These are phyloP conservation scores for Hyposoter dolosus DNA, from an alignment of 2,888 invertebrate genomes.

Conservation along the genomic window DNA sequence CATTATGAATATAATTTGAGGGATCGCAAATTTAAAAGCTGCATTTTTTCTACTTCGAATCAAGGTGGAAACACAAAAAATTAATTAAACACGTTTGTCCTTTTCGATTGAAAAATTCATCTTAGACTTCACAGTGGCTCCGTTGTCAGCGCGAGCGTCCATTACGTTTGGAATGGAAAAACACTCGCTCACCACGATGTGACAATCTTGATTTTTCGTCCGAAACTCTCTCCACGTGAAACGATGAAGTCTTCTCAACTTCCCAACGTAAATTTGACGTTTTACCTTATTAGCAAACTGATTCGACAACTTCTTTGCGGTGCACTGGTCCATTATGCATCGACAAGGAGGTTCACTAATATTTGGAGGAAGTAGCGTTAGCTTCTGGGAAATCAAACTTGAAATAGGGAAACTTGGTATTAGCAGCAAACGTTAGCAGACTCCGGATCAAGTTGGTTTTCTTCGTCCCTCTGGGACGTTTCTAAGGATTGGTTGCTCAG, in stretches of 20 bases:
- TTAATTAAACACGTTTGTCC: background rate
- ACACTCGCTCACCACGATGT: too few species aligned
- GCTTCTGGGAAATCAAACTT: background rate
- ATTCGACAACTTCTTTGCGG: background rate
- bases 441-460: background rate
- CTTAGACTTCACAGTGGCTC: too few species aligned
- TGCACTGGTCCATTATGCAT: background rate
- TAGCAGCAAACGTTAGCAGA: background rate
- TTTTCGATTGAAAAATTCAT: background rate
- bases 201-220: too few species aligned
- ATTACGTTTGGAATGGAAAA: too few species aligned
- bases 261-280: background rate
- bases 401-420: background rate
- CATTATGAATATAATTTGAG: background rate
- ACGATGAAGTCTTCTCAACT: background rate
- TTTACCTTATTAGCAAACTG: background rate
- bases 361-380: background rate
- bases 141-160: too few species aligned
- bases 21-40: background rate
- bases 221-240: too few species aligned
- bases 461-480: background rate
- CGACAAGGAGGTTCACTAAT: background rate
- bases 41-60: background rate
- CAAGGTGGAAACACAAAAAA: background rate
- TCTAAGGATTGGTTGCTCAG: background rate